Base-by-base conservation (phyloP, 2,797 vertebrate species). In the Takifugu ocellatus region DNA sequence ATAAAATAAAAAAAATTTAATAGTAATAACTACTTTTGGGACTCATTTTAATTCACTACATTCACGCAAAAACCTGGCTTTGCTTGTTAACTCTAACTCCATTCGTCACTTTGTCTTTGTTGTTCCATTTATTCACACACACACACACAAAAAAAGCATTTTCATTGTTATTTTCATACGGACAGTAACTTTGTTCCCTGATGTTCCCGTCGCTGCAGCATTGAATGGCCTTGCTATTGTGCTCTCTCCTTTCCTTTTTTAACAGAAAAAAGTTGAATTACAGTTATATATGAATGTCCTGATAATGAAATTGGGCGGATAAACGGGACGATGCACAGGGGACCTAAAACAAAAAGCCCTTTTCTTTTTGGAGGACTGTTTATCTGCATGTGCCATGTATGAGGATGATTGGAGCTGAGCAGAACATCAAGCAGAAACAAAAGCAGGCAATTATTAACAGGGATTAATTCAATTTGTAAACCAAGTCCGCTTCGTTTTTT, bases 321-420 rank as follows among this genome's bases (percentile, higher is more conserved):
- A 74, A 76, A 63, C 61, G 1, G 21, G 52, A 57, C 59, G 42
- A 49, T 45, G 51, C 56, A 75, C 63, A 42, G 70, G 68, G 61
- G 24, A 63, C 54, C 67, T 84, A 60, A 80, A 85, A 81, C 59
- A 80, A 84, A 80, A 59, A 56, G 54, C 47, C 25, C 4, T 54
- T 71, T 3, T 44, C 43, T 57, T 12, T 49, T 68, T 43, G 49
- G 48, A 54, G 67, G 60, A 63, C 27, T 51, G 49, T 51, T 24
- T 59, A 51, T 54, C 43, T 33, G 54, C 54, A 59, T 17, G 64
- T 45, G 59, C 51, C 51, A 46, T 16, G 21, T 58, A n/a, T 51
- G 50, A 68, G n/a, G 63, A 71, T 49, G 75, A 74, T 48, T 29
- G 57, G 62, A 54, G 59, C 50, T 36, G 16, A 52, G 26, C 44